Base-by-base conservation (phyloP, 1,140 invertebrate genomes). In the Acromyrmex heyeri region DNA sequence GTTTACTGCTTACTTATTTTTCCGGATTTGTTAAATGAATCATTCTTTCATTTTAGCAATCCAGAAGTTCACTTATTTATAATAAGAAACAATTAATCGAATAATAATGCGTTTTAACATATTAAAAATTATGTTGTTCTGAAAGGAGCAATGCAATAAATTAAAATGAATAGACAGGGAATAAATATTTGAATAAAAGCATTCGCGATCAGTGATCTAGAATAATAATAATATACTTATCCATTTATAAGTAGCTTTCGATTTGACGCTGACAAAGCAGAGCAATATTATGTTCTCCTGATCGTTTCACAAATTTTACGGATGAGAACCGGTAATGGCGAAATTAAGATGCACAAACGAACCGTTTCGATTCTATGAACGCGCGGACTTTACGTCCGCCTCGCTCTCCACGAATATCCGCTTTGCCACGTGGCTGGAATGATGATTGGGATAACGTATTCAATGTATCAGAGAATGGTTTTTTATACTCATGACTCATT, bases 291-390 rank as follows among this genome's bases (percentile, higher is more conserved):
- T 34, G 65, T 16, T n/a, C 53, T 69, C 72, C 21, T 50, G 65
- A 50, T 27, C 6, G 38, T 57, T 85, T 78, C 64, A 64, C 64
- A 65, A 85, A 85, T 86, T 55, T 48, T 44, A 70, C 34, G 76
- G 48, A 62, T 44, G 16, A 50, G 6, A 44, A 44, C 14, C 30
- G 73, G 86, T 70, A 88, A 89, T 89, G 62, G 14, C 53, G 7
- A 72, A 81, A 89, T 90, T 90, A 89, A 86, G 86, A 86, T 86
- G 86, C 86, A 70, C 53, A 78, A 86, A 89, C 61, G 77, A 48
- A 78, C 18, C 62, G 21, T 53, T 75, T 64, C 16, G 57, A 79
- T 67, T 81, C 86, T 65, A 53, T 57, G 57, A 55, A 50, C 38
- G 27, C 53, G 30, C 48, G n/a, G n/a, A 85, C 87, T 85, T 77